Evolutionary conservation across 2,888 invertebrate genomes (phyloP).

Genomic region (Mayetiola destructor): DNA sequence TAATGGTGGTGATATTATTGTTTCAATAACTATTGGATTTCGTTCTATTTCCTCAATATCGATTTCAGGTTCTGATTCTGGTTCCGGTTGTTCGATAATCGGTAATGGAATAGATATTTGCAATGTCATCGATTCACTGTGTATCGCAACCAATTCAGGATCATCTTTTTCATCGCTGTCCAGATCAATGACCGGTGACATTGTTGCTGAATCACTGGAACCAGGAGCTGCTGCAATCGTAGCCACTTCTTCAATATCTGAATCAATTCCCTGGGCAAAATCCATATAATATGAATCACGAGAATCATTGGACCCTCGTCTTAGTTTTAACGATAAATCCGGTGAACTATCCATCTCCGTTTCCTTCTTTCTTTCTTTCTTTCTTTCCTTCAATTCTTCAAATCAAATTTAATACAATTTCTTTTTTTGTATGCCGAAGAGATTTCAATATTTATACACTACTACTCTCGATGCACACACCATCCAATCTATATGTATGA

Average conservation of each 20-base stretch:
- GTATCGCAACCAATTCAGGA: too few species aligned
- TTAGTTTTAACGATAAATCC: conserved; percentile 69
- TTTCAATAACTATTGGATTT: too few species aligned
- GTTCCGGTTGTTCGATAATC: conserved; percentile 27
- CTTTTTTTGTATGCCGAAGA: not conserved
- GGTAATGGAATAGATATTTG: too few species aligned
- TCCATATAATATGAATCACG: conserved; percentile 83
- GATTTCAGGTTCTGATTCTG: not conserved
- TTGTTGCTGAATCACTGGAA: conserved; percentile 20
- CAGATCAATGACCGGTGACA: conserved; percentile 16
- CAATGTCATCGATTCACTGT: too few species aligned
- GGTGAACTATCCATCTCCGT: conserved; percentile 74
- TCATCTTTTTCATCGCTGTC: not conserved
- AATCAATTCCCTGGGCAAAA: conserved; percentile 79
- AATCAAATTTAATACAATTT: not conserved
- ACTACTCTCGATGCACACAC: not conserved
- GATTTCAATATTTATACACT: not conserved
- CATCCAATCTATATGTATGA: too few species aligned
- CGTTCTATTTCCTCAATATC: too few species aligned
- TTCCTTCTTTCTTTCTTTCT: too few species aligned
- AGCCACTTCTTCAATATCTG: conserved; percentile 74
- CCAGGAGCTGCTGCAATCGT: conserved; percentile 44
- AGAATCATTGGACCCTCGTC: conserved; percentile 74
- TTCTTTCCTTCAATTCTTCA: too few species aligned
- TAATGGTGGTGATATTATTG: conserved; percentile 22